Evolutionary conservation across 2,797 vertebrate species (phyloP), one percentile per base, ranked within the genome.

Genomic region (Melopsittacus undulatus): DNA sequence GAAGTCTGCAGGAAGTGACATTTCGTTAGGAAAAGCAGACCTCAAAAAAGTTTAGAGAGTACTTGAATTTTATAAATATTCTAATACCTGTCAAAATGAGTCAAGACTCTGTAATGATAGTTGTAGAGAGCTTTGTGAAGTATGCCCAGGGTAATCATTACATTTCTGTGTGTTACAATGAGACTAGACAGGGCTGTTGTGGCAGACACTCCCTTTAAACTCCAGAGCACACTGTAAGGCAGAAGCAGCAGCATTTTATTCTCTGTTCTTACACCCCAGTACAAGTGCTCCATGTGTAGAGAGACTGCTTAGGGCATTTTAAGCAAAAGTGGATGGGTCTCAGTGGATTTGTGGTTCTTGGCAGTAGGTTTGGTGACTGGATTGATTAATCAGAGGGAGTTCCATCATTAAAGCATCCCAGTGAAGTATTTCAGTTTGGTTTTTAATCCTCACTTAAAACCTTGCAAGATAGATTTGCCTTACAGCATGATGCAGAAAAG

Each of bases 1-100:
- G 90, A 83, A 94, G 82, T 88, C 87, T 95, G 92, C 82, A 94
- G 94, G 87, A 95, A 93, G 70, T 95, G 90, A 91, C 82, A 90
- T 94, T 96, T 96, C 3, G 8, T 82, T 91, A 92, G 88, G 59
- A 95, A 95, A 96, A 96, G 78, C 77, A 93, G 95, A 95, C 74
- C 92, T 96, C 93, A 88, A 68, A 96, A 96, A 96, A 95, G 94
- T 92, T 75, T 48, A 51, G 84, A 91, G 81, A 83, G 81, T 94
- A 77, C 75, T 97, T 95, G 89, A 89, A 83, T 93, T 95, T 96
- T 95, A 54, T 92, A 94, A 96, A 93, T 96, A 81, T 96, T 96
- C 87, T 96, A 90, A 82, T 96, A 90, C 83, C 84, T 97, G 91
- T 95, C 93, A 95, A 36, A 93, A 87, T 84, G 90, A 97, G 83